Base-by-base conservation (phyloP, 53 echinoderm and acorn worm species). In the Holothuria leucospilota region DNA sequence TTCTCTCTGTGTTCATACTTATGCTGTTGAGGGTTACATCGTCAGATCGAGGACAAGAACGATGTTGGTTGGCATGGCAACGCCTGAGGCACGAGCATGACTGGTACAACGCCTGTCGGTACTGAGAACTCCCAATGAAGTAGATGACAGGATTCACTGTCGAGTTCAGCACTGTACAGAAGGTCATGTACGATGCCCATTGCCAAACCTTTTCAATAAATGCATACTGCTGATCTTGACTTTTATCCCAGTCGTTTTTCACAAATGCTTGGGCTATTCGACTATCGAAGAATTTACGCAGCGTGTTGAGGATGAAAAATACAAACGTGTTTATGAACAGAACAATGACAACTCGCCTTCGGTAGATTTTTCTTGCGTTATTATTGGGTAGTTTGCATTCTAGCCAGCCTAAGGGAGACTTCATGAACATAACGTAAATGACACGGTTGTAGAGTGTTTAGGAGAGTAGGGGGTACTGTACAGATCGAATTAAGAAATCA, bases 151-250 rank as follows among this genome's bases (percentile, higher is more conserved):
- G 78, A 58, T 78, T 78, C 13, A 78, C 26, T 26, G 58, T 78
- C 5, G 78, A 78, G 58, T 78, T 78, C 12, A 78, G 58, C 15
- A 78, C 58, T 13, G 78, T 78, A 59, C 56, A 78, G 25, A 78
- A 53, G 9, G 78, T 30, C 78, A 78, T 78, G 58, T 78, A 78
- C 41, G 78, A 78, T 40, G 78, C 60, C 78, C 56, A 78, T 2
- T 52, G 27, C 78, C 78, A 78, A 4, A 29, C 59, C 10, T n/a
- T 6, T 12, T 52, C 56, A 23, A 78, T 20, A 18, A 78, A 78
- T 2, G n/a, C 56, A 28, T 46, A 27, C 10, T 29, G 30, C 5
- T 40, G 20, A 11, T 11, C 11, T 8, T 8, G 8, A 11, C 53
- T 21, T 27, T n/a, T 29, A 29, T 29, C 14, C 4, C 5, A 18